A percentile compares a stretch with the other conserved stretches of the same genome.
Conservation (phyloP, 2,113 vertebrate genomes). For the Tinamus guttatus region DNA sequence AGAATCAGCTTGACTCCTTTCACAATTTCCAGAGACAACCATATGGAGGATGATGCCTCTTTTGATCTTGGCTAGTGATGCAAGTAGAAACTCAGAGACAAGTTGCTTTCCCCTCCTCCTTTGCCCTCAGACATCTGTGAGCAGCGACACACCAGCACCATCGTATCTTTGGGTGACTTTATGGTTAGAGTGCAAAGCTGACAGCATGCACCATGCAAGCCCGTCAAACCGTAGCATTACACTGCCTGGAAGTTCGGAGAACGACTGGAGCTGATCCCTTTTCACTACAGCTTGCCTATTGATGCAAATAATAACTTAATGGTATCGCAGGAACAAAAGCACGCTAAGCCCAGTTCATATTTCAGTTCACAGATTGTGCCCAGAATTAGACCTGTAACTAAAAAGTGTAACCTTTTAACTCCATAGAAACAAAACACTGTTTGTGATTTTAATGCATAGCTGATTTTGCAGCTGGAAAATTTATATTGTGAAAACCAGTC, state of each 20-base stretch:
- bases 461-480: neutral
- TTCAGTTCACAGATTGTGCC: neutral
- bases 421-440: neutral
- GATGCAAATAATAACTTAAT: slow-evolving; percentile 39
- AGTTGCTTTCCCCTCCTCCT: neutral
- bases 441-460: neutral
- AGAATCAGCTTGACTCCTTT: neutral
- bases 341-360: slow-evolving; percentile 4
- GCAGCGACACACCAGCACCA: neutral
- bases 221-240: neutral
- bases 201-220: neutral
- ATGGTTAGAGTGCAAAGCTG: neutral
- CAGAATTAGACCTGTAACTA: neutral
- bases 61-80: neutral
- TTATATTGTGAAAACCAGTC: rapidly evolving
- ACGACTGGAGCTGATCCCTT: neutral
- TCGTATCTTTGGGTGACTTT: neutral
- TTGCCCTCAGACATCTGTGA: neutral
- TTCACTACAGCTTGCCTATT: neutral
- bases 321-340: slow-evolving; percentile 25
- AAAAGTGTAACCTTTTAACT: slow-evolving; percentile 10
- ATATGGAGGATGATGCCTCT: neutral
- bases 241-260: neutral
- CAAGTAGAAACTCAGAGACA: neutral
- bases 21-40: neutral